phyloP scores from a whole-genome alignment of 2,797 vertebrate species.

The Chaetodon trifasciatus region DNA sequence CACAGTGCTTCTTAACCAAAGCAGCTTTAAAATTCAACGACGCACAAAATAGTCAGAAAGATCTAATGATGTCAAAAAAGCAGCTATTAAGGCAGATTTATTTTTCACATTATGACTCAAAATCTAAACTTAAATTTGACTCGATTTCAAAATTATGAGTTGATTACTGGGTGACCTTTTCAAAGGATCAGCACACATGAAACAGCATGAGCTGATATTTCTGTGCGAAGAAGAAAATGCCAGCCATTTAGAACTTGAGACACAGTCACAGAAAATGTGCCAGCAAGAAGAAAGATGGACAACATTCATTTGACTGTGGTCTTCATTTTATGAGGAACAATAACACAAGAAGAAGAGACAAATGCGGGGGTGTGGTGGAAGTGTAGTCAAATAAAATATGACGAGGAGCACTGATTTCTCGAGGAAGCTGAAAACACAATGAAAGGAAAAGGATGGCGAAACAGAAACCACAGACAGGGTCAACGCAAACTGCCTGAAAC shows the following conservation, averaged over 20 bases:
- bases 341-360: neutral
- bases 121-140: neutral
- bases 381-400: neutral
- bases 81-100: neutral
- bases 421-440: neutral
- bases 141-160: neutral
- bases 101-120: neutral
- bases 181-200: neutral
- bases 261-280: neutral
- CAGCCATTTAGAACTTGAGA: neutral
- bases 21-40: neutral
- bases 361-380: neutral
- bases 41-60: neutral
- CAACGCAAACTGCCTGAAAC: conserved; percentile 25
- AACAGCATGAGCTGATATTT: neutral
- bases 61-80: neutral
- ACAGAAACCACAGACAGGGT: conserved; percentile 34
- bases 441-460: conserved; percentile 5
- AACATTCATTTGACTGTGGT: neutral
- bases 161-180: conserved; percentile 21
- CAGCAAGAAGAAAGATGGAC: neutral
- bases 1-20: neutral
- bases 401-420: neutral
- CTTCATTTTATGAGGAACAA: conserved; percentile 6
- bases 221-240: conserved; percentile 1